A percentile compares a stretch with the other conserved stretches of the same genome.
Conservation (phyloP, 2,113 vertebrate species). For the Speoplatyrhinus poulsoni region DNA sequence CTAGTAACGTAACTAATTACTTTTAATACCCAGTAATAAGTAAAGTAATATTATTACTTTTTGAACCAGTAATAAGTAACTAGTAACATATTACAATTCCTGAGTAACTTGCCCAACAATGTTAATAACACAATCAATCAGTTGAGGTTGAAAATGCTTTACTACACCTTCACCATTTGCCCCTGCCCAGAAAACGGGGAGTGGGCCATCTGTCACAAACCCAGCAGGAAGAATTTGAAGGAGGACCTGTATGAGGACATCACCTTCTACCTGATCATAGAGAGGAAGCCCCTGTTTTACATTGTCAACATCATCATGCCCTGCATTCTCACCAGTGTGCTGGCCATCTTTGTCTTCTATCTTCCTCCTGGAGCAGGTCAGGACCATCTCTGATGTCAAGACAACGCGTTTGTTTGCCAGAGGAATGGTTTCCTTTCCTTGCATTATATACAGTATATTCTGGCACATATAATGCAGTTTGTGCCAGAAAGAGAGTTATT, state of each 20-base stretch:
- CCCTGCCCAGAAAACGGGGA: constrained; percentile 82
- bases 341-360: constrained; percentile 96
- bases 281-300: constrained; percentile 95
- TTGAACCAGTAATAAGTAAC: no score
- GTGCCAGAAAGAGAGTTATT: no score
- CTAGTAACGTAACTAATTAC: no score
- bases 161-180: background rate
- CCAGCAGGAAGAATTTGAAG: constrained; percentile 78
- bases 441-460: no score
- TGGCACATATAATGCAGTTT: no score
- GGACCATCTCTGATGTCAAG: background rate
- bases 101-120: no score
- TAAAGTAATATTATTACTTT: no score
- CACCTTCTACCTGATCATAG: constrained; percentile 97
- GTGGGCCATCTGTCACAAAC: constrained; percentile 88
- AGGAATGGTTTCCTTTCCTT: background rate
- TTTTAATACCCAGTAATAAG: no score
- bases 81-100: no score
- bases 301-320: constrained; percentile 97
- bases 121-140: no score
- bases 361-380: constrained; percentile 96
- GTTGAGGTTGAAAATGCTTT: no score
- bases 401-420: background rate
- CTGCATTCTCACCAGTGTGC: constrained; percentile 95
- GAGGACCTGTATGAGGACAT: constrained; percentile 87